Evolutionary conservation across 2,797 vertebrate species (phyloP), one percentile per base, ranked within the genome.

Genomic region (Darevskia nairensis): DNA sequence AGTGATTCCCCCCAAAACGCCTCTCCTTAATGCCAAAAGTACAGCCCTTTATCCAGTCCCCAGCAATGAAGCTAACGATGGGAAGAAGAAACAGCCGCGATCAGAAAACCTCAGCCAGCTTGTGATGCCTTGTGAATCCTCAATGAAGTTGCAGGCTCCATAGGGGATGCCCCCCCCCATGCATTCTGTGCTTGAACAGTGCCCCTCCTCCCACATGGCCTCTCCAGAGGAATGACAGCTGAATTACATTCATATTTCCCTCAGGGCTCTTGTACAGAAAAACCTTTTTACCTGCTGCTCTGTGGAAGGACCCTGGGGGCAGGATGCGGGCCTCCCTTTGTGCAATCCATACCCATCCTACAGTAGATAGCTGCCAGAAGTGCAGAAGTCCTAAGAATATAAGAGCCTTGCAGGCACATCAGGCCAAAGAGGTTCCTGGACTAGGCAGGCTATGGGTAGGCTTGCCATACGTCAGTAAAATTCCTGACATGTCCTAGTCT

Each of bases 161-260:
- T 13, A 61, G 84, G 55, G 61, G 61, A n/a, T 35, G 11, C 21
- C 41, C 50, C 75, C 41, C 64, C 81, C 6, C 23, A 41, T 11
- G 76, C 76, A 9, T 69, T 35, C 66, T 69, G 25, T 29, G 35
- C 78, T 72, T 21, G 50, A 64, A 87, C 50, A 72, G 81, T 61
- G 78, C 68, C 87, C 84, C 75, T 27, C 87, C 87, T 61, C 82
- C 87, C 75, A 88, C 41, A 59, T 50, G 0, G 75, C 46, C 35
- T 61, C 41, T 72, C 87, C n/a, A 46, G 21, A 84, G 66, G 64
- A 46, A 29, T 74, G 66, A 74, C 66, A 78, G 82, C 41, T 74
- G 82, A 64, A 66, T 82, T 76, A 76, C 68, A 75, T 74, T 87
- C 78, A 27, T 72, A 50, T 78, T 21, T 78, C 66, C 41, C 29